These are phyloP conservation scores for Callinectes sapidus DNA, from an alignment of 2,888 invertebrate genomes.

Conservation along the genomic window DNA sequence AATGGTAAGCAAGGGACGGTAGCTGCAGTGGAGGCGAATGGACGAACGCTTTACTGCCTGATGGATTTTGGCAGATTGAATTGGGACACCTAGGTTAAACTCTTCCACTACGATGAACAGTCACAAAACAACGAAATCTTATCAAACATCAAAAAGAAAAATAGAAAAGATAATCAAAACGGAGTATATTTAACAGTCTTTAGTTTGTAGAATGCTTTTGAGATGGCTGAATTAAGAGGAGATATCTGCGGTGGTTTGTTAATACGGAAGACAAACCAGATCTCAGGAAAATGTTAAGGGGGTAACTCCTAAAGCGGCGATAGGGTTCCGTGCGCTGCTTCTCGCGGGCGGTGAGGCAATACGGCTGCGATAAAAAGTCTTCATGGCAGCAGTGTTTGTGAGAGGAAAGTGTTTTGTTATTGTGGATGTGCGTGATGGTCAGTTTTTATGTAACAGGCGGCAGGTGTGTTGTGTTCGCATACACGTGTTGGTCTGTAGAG, in stretches of 20 bases:
- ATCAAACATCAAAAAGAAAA: too few relatives aligned
- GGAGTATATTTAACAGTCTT: too few relatives aligned
- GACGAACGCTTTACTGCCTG: background rate
- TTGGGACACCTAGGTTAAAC: background rate
- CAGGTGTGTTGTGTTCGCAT: conserved; percentile 24
- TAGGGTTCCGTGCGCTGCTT: background rate
- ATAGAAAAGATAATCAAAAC: too few relatives aligned
- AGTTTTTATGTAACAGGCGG: background rate
- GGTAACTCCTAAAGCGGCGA: background rate
- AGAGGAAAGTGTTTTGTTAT: background rate
- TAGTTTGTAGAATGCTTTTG: too few relatives aligned
- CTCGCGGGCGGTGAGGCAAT: background rate
- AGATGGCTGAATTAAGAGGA: too few relatives aligned
- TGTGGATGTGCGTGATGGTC: background rate
- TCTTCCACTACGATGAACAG: too few relatives aligned
- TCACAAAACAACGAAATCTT: too few relatives aligned
- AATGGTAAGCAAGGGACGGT: background rate
- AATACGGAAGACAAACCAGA: too few relatives aligned
- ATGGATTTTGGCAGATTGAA: background rate
- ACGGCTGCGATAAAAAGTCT: background rate
- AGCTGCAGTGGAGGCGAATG: background rate
- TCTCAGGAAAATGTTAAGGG: too few relatives aligned
- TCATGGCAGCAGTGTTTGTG: background rate
- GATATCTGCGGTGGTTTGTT: too few relatives aligned
- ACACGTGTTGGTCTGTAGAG: background rate